Base-by-base conservation (phyloP, 1,140 invertebrate species). In the Saccostrea echinata region DNA sequence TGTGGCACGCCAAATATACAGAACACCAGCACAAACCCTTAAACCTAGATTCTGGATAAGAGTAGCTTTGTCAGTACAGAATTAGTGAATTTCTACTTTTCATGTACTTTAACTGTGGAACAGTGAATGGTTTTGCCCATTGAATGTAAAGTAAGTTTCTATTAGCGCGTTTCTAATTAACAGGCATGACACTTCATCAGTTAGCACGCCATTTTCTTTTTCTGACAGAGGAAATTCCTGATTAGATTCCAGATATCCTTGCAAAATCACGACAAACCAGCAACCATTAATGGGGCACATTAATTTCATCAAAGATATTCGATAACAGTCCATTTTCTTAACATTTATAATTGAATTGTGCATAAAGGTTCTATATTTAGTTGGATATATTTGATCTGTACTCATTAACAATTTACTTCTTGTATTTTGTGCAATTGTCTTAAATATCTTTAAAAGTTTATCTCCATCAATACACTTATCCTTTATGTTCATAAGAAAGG, bases 151-250 rank as follows among this genome's bases (percentile, higher is more conserved):
- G 8, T 16, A 30, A 76, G 68, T 76, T 33, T 76, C 68, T 27
- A 76, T 76, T 76, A 76, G 27, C 68, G 30, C 27, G 2, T 16
- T 76, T 76, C 30, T 76, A 76, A 76, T 76, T 76, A 76, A 76
- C 24, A 33, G 68, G 16, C 9, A 24, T 33, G 68, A 76, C 68
- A 76, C 68, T 13, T 76, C 68, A 30, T 76, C 68, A 76, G 24
- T 76, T 76, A 76, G 24, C 68, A 76, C 68, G 68, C 68, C 27
- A 76, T 33, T 76, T 76, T 76, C 68, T 76, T 76, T 76, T 30
- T 13, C 68, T 76, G 27, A 13, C 68, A 30, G 24, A 30, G 68
- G 68, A 76, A 76, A 76, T 76, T 33, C 27, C 27, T 76, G 68
- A 76, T 76, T n/a, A 24, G 24, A 64, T 64, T 64, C 57, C 21